phyloP scores from a whole-genome alignment of 2,797 vertebrate genomes.

The Microctenopoma steveboyesi region DNA sequence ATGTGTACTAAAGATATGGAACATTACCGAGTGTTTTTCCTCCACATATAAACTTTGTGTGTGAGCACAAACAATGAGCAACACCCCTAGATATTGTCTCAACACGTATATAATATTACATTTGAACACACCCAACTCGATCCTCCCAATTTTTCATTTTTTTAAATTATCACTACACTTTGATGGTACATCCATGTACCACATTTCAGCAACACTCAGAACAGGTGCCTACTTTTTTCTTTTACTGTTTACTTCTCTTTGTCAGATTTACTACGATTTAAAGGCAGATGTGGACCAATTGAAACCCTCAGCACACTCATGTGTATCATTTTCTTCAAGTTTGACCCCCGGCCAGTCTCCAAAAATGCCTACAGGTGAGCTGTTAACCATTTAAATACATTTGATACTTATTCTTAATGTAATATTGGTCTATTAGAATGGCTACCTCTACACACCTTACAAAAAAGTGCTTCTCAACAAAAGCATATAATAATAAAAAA shows the following conservation, averaged over 20 bases:
- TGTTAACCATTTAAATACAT: neutral
- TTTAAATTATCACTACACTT: neutral
- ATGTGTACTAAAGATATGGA: neutral
- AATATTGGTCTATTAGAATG: too few relatives aligned
- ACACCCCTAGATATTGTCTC: neutral
- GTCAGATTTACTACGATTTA: constrained; percentile 59
- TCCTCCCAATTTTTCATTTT: too few relatives aligned
- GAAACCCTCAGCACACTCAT: constrained; percentile 81
- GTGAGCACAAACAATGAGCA: too few relatives aligned
- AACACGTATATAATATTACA: neutral
- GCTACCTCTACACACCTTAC: neutral
- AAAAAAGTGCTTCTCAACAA: neutral
- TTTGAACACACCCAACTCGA: neutral
- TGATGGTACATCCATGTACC: too few relatives aligned
- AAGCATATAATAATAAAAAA: too few relatives aligned
- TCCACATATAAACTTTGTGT: neutral
- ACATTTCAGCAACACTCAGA: neutral
- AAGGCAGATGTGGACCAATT: constrained; percentile 59
- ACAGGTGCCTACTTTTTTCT: neutral
- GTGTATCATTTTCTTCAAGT: constrained; percentile 99
- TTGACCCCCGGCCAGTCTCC: constrained; percentile 94
- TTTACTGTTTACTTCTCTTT: constrained; percentile 21
- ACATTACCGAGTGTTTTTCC: neutral
- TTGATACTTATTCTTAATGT: neutral
- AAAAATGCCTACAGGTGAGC: constrained; percentile 98